Percentiles rank a stretch among this genome's conserved stretches.
Conservation (phyloP, 2,888 invertebrate species). For the Ctena decussata region DNA sequence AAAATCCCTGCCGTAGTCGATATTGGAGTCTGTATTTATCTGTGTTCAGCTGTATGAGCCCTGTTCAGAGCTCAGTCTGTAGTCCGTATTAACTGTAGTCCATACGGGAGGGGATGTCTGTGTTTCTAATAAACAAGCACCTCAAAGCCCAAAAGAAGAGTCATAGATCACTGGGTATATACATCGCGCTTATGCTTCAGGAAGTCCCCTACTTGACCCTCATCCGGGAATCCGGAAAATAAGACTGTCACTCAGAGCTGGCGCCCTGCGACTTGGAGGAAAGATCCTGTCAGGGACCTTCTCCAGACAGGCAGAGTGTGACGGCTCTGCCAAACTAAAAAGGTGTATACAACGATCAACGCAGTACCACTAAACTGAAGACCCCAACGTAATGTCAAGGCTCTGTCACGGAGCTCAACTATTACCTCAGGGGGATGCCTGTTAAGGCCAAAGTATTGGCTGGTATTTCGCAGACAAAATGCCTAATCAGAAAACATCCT, state of each 20-base stretch:
- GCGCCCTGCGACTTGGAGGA: neutral
- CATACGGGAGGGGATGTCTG: neutral
- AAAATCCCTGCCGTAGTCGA: neutral
- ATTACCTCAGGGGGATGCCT: neutral
- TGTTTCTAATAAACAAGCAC: neutral
- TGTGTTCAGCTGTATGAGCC: neutral
- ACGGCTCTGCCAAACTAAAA: neutral
- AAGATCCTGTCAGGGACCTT: neutral
- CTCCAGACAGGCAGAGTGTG: neutral
- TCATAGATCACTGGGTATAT: neutral
- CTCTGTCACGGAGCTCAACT: neutral
- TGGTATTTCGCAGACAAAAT: neutral
- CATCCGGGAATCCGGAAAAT: neutral
- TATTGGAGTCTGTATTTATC: neutral
- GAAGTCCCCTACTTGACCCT: neutral
- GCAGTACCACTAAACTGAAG: too few relatives aligned
- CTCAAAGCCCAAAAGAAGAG: neutral
- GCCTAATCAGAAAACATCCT: neutral
- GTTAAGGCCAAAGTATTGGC: neutral
- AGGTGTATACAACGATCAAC: too few relatives aligned
- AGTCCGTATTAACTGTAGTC: neutral
- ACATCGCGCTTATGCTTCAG: neutral
- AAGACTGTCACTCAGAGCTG: neutral
- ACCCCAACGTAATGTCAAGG: neutral
- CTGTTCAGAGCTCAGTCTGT: neutral